Conservation (phyloP, 2,113 vertebrate genomes). For the Sebastes fasciatus region DNA sequence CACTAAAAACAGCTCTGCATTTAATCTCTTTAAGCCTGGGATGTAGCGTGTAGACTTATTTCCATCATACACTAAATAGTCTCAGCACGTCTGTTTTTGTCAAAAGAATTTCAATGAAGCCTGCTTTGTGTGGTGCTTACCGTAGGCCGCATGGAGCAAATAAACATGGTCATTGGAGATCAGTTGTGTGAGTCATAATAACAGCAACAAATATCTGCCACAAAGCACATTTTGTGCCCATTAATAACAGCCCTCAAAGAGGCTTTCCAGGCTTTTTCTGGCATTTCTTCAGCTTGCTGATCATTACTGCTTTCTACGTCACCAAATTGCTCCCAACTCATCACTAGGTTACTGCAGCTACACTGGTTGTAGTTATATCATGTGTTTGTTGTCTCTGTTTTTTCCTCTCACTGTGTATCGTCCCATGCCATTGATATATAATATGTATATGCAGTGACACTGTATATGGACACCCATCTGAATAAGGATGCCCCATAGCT, state of each 20-base stretch:
- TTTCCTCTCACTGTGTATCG: not conserved
- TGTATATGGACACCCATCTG: not conserved
- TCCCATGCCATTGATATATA: not conserved
- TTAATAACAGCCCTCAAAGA: not conserved
- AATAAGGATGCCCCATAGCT: not conserved
- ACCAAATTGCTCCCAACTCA: not conserved
- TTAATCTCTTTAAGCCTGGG: not conserved
- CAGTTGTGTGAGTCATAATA: not conserved
- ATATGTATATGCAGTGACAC: not conserved
- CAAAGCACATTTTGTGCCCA: not conserved
- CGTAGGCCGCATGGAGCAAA: not conserved
- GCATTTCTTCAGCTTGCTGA: conserved; percentile 9
- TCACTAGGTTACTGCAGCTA: not conserved
- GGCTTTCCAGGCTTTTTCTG: not conserved
- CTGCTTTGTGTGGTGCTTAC: not conserved
- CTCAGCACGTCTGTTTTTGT: not conserved
- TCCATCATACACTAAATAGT: not conserved
- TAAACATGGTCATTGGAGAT: conserved; percentile 13
- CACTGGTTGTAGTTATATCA: not conserved
- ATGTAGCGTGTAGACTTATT: not conserved
- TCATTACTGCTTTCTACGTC: not conserved
- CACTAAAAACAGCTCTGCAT: not conserved
- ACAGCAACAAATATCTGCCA: not conserved
- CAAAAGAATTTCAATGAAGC: not conserved
- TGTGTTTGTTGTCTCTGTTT: not conserved